Conservation (phyloP, 2,888 invertebrate species). For the Agonum fuliginosum region DNA sequence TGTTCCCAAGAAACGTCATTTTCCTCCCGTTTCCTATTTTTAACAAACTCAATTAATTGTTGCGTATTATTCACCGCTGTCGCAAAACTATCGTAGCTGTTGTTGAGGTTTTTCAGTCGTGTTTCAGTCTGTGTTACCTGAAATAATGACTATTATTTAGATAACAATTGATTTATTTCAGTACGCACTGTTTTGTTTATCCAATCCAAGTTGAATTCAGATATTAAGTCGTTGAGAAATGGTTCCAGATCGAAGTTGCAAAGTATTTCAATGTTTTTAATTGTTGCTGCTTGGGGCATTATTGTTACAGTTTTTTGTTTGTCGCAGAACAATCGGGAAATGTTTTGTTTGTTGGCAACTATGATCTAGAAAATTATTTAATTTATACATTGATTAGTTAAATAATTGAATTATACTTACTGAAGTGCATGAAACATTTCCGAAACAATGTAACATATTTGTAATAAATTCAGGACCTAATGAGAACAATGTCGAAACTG, state of each 20-base stretch:
- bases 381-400: conserved; percentile 29
- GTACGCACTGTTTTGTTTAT: conserved; percentile 71
- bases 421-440: conserved; percentile 37
- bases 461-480: conserved; percentile 70
- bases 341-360: conserved; percentile 71
- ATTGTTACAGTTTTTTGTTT: conserved; percentile 68
- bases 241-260: conserved; percentile 72
- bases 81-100: conserved; percentile 36
- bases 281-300: conserved; percentile 70
- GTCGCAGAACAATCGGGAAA: conserved; percentile 74
- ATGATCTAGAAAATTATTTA: conserved; percentile 70
- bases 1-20: conserved; percentile 55
- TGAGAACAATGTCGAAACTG: conserved; percentile 69
- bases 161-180: background rate
- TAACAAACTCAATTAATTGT: conserved; percentile 37
- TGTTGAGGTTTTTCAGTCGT: conserved; percentile 1
- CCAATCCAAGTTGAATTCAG: conserved; percentile 72
- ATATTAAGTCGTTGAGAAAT: conserved; percentile 71
- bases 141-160: background rate
- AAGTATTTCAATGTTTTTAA: conserved; percentile 69
- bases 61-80: conserved; percentile 36
- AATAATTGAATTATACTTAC: conserved; percentile 42
- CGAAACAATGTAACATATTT: conserved; percentile 64
- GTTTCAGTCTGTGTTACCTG: conserved; percentile 16
- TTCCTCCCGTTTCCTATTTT: conserved; percentile 14